Percentiles rank a stretch among this genome's conserved stretches.
Conservation (phyloP, 2,113 vertebrate genomes). For the Aix galericulata region DNA sequence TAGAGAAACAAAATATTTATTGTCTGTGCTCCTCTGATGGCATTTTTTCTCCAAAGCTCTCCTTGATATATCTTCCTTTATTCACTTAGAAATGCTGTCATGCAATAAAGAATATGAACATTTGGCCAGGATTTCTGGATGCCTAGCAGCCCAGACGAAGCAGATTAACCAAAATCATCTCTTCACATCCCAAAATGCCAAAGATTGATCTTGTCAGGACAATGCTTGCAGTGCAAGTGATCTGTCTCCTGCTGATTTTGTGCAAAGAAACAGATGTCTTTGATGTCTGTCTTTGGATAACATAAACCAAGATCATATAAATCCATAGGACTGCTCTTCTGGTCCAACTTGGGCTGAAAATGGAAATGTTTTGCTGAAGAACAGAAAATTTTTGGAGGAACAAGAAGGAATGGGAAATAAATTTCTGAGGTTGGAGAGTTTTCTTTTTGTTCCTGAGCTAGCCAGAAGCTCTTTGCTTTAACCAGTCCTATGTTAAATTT, state of each 20-base stretch:
- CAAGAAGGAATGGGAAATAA: not conserved
- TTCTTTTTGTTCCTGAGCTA: not conserved
- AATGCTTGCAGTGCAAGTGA: not conserved
- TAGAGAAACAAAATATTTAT: not conserved
- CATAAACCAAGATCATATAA: not conserved
- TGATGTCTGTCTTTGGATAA: not conserved
- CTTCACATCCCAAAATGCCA: not conserved
- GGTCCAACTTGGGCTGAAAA: not conserved
- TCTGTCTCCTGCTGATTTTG: not conserved
- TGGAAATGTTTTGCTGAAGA: not conserved
- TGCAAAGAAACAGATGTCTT: not conserved
- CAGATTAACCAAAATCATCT: not conserved
- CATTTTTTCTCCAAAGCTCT: not conserved
- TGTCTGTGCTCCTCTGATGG: not conserved
- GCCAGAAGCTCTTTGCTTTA: not conserved
- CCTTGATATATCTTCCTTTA: not conserved
- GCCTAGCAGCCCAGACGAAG: not conserved
- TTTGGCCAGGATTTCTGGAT: not conserved
- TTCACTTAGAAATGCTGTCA: not conserved
- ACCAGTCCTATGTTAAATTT: not conserved
- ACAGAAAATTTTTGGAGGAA: not conserved
- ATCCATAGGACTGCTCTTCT: not conserved
- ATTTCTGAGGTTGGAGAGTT: not conserved
- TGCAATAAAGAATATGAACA: not conserved
- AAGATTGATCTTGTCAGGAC: not conserved